Percentiles rank a stretch among this genome's conserved stretches.
These are phyloP conservation scores for Drosophila neotestacea DNA, from an alignment of 2,888 invertebrate species.

Conservation along the genomic window DNA sequence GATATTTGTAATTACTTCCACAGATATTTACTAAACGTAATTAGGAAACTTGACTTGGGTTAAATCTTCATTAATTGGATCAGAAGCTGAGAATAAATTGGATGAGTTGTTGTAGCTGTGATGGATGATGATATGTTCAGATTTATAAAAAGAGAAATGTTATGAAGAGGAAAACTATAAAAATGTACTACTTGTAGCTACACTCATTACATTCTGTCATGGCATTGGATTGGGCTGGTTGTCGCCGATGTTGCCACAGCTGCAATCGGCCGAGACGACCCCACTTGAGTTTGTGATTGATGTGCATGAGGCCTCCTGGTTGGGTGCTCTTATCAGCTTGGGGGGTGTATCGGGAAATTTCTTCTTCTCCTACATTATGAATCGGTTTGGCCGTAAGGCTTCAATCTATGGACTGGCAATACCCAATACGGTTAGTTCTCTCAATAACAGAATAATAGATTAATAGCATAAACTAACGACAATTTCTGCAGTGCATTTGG, in stretches of 20 bases:
- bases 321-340: slow-evolving; percentile 79
- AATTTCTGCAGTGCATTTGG: slow-evolving; percentile 66
- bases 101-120: background rate
- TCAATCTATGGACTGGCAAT: slow-evolving; percentile 78
- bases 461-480: background rate
- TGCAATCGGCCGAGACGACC: slow-evolving; percentile 67
- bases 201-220: slow-evolving; percentile 80
- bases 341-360: slow-evolving; percentile 82
- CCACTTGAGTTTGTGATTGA: slow-evolving; percentile 75
- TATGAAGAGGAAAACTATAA: background rate
- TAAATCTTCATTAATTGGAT: no score
- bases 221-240: slow-evolving; percentile 83
- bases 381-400: slow-evolving; percentile 79
- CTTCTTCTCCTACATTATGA: slow-evolving; percentile 74
- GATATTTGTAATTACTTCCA: no score
- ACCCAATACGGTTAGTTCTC: slow-evolving; percentile 81
- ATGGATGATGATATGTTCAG: background rate
- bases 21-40: no score
- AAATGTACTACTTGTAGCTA: slow-evolving; percentile 63
- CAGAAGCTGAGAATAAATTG: background rate
- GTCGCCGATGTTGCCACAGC: slow-evolving; percentile 77
- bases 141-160: no score
- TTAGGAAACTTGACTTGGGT: no score
- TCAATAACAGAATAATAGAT: background rate
- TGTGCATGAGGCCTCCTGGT: slow-evolving; percentile 83